Conservation (phyloP, 2,797 vertebrate species). For the Pachyuromys duprasi region DNA sequence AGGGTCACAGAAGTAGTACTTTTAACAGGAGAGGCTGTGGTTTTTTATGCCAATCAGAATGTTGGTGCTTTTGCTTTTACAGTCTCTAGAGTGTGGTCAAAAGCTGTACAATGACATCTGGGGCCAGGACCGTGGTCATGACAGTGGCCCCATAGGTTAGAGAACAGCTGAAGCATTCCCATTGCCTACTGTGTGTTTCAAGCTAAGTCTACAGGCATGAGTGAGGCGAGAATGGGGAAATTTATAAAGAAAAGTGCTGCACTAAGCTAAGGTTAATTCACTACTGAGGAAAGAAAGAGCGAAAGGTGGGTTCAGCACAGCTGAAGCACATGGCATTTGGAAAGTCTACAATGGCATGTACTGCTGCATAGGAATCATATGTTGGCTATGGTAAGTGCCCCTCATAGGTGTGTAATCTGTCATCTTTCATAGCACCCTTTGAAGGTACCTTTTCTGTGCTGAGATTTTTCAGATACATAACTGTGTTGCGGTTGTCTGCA, state of each 20-base stretch:
- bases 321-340: background rate
- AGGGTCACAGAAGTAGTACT: conserved; percentile 8
- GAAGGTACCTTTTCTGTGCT: background rate
- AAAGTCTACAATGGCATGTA: fast-evolving
- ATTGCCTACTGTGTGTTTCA: background rate
- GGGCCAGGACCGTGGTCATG: background rate
- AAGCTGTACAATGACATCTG: background rate
- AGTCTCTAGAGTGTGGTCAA: background rate
- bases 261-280: background rate
- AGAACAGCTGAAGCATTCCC: background rate
- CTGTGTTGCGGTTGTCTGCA: background rate
- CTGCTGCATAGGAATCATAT: background rate
- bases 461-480: background rate
- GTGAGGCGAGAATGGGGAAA: background rate
- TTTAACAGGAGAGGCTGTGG: conserved; percentile 1
- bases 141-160: too few species aligned
- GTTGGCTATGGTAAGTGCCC: background rate
- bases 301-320: background rate
- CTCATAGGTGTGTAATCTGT: background rate
- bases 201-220: background rate
- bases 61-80: background rate
- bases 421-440: background rate
- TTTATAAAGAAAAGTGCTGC: background rate
- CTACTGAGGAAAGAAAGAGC: background rate
- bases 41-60: background rate